Base-by-base conservation (phyloP, 2,888 invertebrate species). In the Oscheius sp. region DNA sequence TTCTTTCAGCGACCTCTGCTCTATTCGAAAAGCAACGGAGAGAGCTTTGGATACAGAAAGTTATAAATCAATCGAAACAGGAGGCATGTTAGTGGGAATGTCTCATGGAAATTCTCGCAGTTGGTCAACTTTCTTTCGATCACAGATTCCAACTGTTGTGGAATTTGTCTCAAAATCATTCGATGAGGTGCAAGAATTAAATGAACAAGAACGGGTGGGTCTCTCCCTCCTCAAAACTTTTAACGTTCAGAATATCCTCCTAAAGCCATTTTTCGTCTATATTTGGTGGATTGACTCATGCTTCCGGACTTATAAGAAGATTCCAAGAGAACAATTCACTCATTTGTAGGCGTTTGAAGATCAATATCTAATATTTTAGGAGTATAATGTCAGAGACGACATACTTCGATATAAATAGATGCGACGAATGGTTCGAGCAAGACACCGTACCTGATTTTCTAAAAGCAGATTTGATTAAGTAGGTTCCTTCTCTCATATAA, bases 261-360 rank as follows among this genome's bases (percentile, higher is more conserved):
- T 54, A 36, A 54, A 54, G 33, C 54, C 54, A n/a, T 54, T 54
- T 36, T n/a, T 54, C 54, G 54, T 54, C 54, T 54, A 54, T 22
- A 54, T 54, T 20, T 54, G 54, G 54, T 54, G 54, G 54, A 54
- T 33, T 20, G 54, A 54, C 33, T 14, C 33, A 9, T 54, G 54
- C 20, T 54, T 32, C 33, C 54, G 54, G 2, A 54, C 54, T 4
- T 54, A 54, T 33, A 54, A 54, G 24, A 32, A 36, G 12, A 33
- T 54, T 12, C 54, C 54, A 17, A 54, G 54, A 17, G 54, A 54
- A n/a, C 32, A 54, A 2, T 54, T 33, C 33, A n/a, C 54, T 14
- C 17, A 12, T n/a, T 33, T 54, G 54, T 54, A 9, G 12, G 54
- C 20, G 17, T 32, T 17, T 3, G 8, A 9, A n/a, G 5, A 33